Base-by-base conservation (phyloP, 64 coral and sea anemone genomes). In the Pachyseris speciosa region DNA sequence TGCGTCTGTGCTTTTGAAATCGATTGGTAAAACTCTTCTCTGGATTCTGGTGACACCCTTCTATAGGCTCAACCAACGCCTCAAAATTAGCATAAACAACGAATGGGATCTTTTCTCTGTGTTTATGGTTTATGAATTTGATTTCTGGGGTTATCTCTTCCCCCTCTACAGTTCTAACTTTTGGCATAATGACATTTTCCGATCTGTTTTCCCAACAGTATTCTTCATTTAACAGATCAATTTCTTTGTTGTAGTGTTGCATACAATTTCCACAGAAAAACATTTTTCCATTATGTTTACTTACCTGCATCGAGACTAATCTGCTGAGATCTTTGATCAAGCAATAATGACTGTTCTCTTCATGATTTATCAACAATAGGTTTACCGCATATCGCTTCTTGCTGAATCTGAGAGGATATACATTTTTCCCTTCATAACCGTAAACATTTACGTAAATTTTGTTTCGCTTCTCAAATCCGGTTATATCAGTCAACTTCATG, bases 41-140 rank as follows among this genome's bases (percentile, higher is more conserved):
- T n/a, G n/a, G n/a, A n/a, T n/a, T n/a, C n/a, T n/a, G n/a, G n/a
- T n/a, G n/a, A n/a, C n/a, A n/a, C n/a, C n/a, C n/a, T n/a, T n/a
- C n/a, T n/a, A 75, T 61, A 0, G 50, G 49, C 34, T 88, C 69
- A 37, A 22, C 61, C 11, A 74, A 30, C 7, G 30, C 36, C 26
- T 89, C 72, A 76, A 64, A 89, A 7, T 89, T 71, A 15, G 71
- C 86, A 16, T 89, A 89, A 13, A 89, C n/a, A 0, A 77, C 71
- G 17, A 89, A 89, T 17, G 86, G 86, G 5, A 77, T 53, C 50
- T 34, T 19, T 36, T 77, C 64, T 43, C 33, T 50, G 12, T 48
- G 36, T 30, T 44, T 64, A 19, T 17, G 43, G 15, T 88, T 88
- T 16, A 74, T 74, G 10, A 88, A 87, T 2, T 17, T 0, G 7